These are phyloP conservation scores for Brachionus koreanus DNA, from an alignment of 1,140 invertebrate species.

Conservation along the genomic window DNA sequence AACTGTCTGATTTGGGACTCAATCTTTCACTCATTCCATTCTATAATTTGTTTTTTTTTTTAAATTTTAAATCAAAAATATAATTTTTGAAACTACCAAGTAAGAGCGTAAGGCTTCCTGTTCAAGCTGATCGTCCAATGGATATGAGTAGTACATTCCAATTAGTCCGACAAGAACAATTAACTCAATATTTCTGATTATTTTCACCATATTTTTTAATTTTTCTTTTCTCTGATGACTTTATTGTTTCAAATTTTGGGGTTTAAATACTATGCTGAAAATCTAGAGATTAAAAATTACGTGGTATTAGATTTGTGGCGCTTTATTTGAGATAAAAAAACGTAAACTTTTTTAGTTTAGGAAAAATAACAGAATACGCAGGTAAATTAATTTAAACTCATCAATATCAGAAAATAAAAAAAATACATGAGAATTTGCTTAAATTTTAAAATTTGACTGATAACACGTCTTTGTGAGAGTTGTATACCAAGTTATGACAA, in stretches of 20 bases:
- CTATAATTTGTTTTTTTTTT: background rate
- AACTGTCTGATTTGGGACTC: background rate
- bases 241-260: background rate
- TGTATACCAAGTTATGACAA: background rate
- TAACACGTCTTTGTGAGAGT: background rate
- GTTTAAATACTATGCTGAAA: background rate
- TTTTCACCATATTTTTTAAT: background rate
- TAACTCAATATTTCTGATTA: background rate
- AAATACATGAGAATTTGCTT: background rate
- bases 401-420: background rate
- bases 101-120: background rate
- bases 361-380: background rate
- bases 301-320: background rate
- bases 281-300: conserved; percentile 10
- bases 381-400: background rate
- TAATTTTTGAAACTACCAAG: background rate
- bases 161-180: background rate
- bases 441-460: background rate
- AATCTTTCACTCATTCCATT: background rate
- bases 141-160: background rate
- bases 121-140: conserved; percentile 4
- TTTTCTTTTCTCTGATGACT: background rate
- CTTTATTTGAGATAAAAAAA: conserved; percentile 13
- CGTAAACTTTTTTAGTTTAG: background rate
- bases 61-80: background rate